Percentiles rank a stretch among this genome's conserved stretches.
These are phyloP conservation scores for Drosophila meridionalis DNA, from an alignment of 2,888 invertebrate species.

Conservation along the genomic window DNA sequence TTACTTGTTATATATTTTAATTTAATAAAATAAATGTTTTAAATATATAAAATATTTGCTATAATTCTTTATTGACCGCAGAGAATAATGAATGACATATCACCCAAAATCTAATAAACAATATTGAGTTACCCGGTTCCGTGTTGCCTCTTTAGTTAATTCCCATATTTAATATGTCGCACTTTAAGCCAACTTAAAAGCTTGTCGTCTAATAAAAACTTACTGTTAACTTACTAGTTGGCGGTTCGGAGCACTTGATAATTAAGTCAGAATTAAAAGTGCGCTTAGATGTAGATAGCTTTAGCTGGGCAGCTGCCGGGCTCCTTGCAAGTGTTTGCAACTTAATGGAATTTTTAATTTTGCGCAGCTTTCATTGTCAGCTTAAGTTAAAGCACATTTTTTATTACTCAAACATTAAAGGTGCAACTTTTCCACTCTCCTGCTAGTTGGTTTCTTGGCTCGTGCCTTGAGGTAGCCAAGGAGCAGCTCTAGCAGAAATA, in stretches of 20 bases:
- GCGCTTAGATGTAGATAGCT: constrained; percentile 25
- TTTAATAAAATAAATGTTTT: too few relatives aligned
- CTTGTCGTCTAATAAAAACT: constrained; percentile 65
- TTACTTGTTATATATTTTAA: too few relatives aligned
- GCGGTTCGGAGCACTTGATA: constrained; percentile 38
- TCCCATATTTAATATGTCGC: background rate
- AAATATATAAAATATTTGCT: too few relatives aligned
- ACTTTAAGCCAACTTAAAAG: constrained; percentile 38
- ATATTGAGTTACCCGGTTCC: background rate
- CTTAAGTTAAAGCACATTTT: constrained; percentile 54
- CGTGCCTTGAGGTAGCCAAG: constrained; percentile 19
- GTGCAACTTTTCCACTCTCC: constrained; percentile 29
- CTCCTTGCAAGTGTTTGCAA: constrained; percentile 58
- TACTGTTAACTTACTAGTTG: constrained; percentile 26
- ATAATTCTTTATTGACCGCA: too few relatives aligned
- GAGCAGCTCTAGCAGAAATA: constrained; percentile 66
- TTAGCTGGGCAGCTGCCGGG: constrained; percentile 32
- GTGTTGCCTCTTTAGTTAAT: background rate
- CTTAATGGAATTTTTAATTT: constrained; percentile 78
- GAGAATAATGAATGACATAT: too few relatives aligned
- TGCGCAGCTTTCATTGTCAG: constrained; percentile 24
- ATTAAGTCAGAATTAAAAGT: constrained; percentile 64
- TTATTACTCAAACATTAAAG: constrained; percentile 54
- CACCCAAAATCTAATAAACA: too few relatives aligned
- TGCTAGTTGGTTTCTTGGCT: constrained; percentile 2